phyloP scores from a whole-genome alignment of 2,113 vertebrate genomes.

The Athene noctua region DNA sequence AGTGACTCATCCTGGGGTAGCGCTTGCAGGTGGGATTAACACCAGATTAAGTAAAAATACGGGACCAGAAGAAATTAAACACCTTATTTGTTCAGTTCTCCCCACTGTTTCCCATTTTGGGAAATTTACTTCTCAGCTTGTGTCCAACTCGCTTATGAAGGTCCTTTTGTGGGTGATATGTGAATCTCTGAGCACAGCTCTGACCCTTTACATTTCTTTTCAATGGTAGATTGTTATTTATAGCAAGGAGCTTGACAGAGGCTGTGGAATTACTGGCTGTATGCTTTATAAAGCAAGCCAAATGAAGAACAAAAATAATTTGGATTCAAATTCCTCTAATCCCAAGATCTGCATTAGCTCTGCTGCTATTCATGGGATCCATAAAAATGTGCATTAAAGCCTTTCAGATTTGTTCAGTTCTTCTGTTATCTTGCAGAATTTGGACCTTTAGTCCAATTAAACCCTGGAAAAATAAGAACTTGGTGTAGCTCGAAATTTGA shows the following conservation, averaged over 20 bases:
- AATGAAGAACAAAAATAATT: neutral
- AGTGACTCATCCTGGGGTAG: neutral
- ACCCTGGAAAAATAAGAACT: neutral
- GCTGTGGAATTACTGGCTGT: neutral
- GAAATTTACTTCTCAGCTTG: neutral
- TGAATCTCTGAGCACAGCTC: neutral
- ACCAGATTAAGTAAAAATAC: neutral
- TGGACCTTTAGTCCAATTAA: neutral
- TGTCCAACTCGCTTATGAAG: neutral
- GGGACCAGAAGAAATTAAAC: neutral
- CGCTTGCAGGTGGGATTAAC: neutral
- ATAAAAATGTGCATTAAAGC: neutral
- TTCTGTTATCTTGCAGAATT: neutral
- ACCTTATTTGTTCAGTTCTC: neutral
- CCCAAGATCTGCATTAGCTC: neutral
- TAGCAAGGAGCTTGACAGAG: neutral
- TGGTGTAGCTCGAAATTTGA: neutral
- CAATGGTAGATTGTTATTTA: neutral
- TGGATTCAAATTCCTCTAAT: neutral
- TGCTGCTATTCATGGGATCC: neutral
- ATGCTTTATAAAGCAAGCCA: conserved; percentile 4
- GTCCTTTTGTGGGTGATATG: neutral
- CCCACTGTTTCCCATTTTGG: neutral
- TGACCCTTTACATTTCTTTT: conserved; percentile 27
- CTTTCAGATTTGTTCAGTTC: neutral